These are phyloP conservation scores for Porites lutea DNA, from an alignment of 64 coral and sea anemone genomes.

Conservation along the genomic window DNA sequence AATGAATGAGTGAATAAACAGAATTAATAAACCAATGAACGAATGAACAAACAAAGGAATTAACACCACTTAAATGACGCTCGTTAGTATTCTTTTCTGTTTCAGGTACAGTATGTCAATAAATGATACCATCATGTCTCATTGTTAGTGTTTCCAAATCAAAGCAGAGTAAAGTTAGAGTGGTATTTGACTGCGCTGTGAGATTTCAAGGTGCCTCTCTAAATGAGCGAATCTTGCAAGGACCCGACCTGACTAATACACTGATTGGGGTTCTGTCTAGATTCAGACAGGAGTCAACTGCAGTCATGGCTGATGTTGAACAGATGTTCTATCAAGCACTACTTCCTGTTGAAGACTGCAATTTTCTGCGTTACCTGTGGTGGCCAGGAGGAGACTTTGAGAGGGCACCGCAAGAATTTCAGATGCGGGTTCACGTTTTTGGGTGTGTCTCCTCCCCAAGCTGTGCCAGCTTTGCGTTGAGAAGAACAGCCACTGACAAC, in stretches of 20 bases:
- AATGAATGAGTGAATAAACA: slow-evolving; percentile 18
- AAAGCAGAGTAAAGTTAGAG: slow-evolving; percentile 36
- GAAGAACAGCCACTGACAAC: slow-evolving; percentile 38
- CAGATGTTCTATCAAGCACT: slow-evolving; percentile 1
- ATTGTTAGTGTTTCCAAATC: slow-evolving; percentile 6
- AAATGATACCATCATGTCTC: slow-evolving; percentile 5
- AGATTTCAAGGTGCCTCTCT: slow-evolving; percentile 2
- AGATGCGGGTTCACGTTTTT: slow-evolving; percentile 26
- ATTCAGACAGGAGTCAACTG: slow-evolving; percentile 31
- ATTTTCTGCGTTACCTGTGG: slow-evolving; percentile 24
- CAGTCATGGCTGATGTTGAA: not conserved
- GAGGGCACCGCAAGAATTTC: slow-evolving; percentile 2
- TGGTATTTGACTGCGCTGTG: slow-evolving; percentile 34
- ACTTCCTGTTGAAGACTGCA: not conserved
- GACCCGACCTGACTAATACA: slow-evolving; percentile 33
- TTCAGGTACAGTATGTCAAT: slow-evolving; percentile 24
- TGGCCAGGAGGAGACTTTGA: slow-evolving; percentile 20
- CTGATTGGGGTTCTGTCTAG: slow-evolving; percentile 4
- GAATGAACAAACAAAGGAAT: slow-evolving; percentile 2
- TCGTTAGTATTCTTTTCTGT: slow-evolving; percentile 9
- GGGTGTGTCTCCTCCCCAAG: not conserved
- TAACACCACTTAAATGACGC: slow-evolving; percentile 3
- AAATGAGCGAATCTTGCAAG: not conserved
- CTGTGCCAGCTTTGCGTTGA: slow-evolving; percentile 29
- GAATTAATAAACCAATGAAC: slow-evolving; percentile 9